Base-by-base conservation (phyloP, 1,140 invertebrate genomes). In the Calliphora vicina region DNA sequence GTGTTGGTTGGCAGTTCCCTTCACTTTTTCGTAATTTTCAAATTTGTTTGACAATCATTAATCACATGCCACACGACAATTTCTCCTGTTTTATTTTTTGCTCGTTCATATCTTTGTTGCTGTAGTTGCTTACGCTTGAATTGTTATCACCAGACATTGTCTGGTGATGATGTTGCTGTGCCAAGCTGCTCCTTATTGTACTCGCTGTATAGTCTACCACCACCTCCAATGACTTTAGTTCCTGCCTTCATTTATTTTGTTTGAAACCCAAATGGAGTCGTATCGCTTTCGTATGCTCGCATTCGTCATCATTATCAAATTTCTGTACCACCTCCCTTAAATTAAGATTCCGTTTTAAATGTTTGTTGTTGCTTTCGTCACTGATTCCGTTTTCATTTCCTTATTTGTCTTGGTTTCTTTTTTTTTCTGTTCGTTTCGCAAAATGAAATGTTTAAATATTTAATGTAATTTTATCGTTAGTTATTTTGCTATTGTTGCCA, bases 21-120 rank as follows among this genome's bases (percentile, higher is more conserved):
- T 67, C 5, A 67, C n/a, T 67, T 67, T 67, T 23, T 17, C n/a
- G 61, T 67, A 67, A 67, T 67, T 67, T 67, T 71, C 74, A 25
- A 81, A 84, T 84, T 84, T 84, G 84, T 84, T 84, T 84, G 84
- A 84, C 84, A 84, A 84, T 83, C 84, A 84, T 84, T 84, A 84
- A 84, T 84, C 82, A 84, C 84, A 78, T 82, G 80, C 67, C 80
- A 82, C 81, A 82, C 84, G 84, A 84, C 84, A 84, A 84, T 81
- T 84, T 82, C 80, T 67, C 76, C 27, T 78, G 50, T 76, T 67
- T 80, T 23, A 9, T 43, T 78, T 26, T 17, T 78, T 35, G 13
- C 17, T 74, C 10, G 26, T 74, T 74, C 25, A n/a, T 27, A n/a
- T 74, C 27, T 15, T 35, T 35, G 27, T 76, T 76, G 73, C 17